Conservation (phyloP, 2,113 vertebrate genomes). For the Sturnira hondurensis region DNA sequence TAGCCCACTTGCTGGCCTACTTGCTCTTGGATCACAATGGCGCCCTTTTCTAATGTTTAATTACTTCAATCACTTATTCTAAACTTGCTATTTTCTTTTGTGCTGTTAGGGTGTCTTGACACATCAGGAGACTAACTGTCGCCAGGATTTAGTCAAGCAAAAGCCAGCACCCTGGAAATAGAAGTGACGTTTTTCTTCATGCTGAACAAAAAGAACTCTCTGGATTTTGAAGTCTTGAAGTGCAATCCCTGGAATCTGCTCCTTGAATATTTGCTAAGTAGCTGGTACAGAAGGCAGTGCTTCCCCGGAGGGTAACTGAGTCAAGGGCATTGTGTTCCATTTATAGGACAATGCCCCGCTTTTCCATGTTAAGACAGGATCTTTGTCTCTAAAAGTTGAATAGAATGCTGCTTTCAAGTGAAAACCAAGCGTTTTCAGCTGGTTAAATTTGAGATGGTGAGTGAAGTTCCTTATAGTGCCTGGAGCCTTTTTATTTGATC, state of each 20-base stretch:
- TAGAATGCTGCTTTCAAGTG: not conserved
- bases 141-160: not conserved
- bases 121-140: not conserved
- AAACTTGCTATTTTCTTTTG: not conserved
- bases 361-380: not conserved
- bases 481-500: slow-evolving; percentile 24
- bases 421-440: slow-evolving; percentile 33
- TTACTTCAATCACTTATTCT: slow-evolving; percentile 1
- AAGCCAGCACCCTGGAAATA: not conserved
- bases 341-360: not conserved
- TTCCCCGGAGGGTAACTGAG: not conserved
- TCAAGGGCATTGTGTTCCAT: slow-evolving; percentile 13
- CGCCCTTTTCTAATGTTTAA: not conserved
- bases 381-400: slow-evolving; percentile 9
- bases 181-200: not conserved
- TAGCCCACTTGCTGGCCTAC: not conserved
- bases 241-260: not conserved
- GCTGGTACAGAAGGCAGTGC: not conserved
- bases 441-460: slow-evolving; percentile 2
- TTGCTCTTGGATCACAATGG: not conserved
- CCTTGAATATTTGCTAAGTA: slow-evolving; percentile 32
- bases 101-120: not conserved
- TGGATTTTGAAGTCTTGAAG: not conserved
- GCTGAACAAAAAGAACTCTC: not conserved
- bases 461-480: slow-evolving; percentile 2